Base-by-base conservation (phyloP, 2,113 vertebrate genomes). In the Mus musculus region DNA sequence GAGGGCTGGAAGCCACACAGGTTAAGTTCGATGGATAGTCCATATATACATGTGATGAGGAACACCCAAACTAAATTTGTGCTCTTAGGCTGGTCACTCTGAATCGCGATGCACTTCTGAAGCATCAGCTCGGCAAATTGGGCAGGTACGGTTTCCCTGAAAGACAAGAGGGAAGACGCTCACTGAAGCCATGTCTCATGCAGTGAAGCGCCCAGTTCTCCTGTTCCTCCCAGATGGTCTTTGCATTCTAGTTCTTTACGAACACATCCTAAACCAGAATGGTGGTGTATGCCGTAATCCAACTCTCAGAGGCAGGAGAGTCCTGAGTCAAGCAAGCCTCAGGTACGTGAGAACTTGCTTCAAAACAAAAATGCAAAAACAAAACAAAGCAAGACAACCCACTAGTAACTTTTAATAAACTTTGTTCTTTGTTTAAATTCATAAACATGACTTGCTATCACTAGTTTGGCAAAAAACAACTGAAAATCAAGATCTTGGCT, bases 31-130 rank as follows among this genome's bases (percentile, higher is more conserved):
- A 98, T 97, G 98, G 93, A 98, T 71, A 98, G 98, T 98, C 97
- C 97, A 76, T 98, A 98, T 98, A 98, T 98, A 99, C 97, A 98
- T 65, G 97, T 98, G 98, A 98, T 92, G 94, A 98, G 98, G 98
- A 98, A 98, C 97, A 98, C 96, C 95, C 98, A 98, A 98, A 98
- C 95, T 94, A 97, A 96, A 98, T 94, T 98, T 98, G 98, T 99
- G 98, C 98, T 98, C 97, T 97, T 97, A 97, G 96, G 97, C 95
- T 96, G 97, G 98, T 99, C 99, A 99, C 99, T 99, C 99, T 67
- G 99, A 99, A 99, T 99, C 99, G 98, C 99, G 99, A 98, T 99
- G 99, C 95, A 99, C 99, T 98, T 99, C 99, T 0, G 99, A 99
- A 96, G 99, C 99, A 97, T 99, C 99, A 91, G 99, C 99, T 99